Conservation (phyloP, 2,888 invertebrate species). For the Torymus texanus region DNA sequence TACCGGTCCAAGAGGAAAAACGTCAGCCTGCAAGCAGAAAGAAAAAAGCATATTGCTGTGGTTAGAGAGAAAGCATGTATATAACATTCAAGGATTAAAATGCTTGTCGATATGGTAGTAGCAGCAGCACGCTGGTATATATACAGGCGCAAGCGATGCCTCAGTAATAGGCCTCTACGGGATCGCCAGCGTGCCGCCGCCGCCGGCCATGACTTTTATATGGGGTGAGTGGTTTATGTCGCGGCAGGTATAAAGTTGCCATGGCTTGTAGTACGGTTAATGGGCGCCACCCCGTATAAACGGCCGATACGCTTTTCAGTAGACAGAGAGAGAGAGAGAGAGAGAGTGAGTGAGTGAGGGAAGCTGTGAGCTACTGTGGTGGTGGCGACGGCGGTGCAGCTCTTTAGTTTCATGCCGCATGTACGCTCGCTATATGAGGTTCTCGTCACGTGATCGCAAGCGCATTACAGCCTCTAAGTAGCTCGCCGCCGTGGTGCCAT, state of each 20-base stretch:
- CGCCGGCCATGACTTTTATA: constrained; percentile 63
- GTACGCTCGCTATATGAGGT: not conserved
- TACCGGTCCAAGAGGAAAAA: constrained; percentile 75
- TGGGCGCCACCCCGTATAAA: constrained; percentile 62
- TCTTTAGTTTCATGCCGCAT: constrained; percentile 17
- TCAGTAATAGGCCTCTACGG: constrained; percentile 16
- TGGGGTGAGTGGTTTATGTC: constrained; percentile 64
- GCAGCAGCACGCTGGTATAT: constrained; percentile 1
- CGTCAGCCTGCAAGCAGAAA: constrained; percentile 76
- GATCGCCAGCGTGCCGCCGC: not conserved
- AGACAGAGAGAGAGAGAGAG: not conserved
- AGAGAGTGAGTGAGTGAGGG: too few species aligned
- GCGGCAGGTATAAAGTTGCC: constrained; percentile 71
- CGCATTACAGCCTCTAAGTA: constrained; percentile 44
- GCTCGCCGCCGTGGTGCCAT: constrained; percentile 14
- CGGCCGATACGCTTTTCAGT: constrained; percentile 58
- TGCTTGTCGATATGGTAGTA: not conserved
- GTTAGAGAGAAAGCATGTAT: constrained; percentile 22
- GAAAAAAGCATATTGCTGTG: not conserved
- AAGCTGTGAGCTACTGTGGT: too few species aligned
- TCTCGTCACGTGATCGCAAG: constrained; percentile 26
- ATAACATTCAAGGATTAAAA: not conserved
- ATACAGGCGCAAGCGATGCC: not conserved
- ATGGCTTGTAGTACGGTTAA: constrained; percentile 68
- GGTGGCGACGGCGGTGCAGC: not conserved